Base-by-base conservation (phyloP, 1,140 invertebrate species). In the Zophobas atratus region DNA sequence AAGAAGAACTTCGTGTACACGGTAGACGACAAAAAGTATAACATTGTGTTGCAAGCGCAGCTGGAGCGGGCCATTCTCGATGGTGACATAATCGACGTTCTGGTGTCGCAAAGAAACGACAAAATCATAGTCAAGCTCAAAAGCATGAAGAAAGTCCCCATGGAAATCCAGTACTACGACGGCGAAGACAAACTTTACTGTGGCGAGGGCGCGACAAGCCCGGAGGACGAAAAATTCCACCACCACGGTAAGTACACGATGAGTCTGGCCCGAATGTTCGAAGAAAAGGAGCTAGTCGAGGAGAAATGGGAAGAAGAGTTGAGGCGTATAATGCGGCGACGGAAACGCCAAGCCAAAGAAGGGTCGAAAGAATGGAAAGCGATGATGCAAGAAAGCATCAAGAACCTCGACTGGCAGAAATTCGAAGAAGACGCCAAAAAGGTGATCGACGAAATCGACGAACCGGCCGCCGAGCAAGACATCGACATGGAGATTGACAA, bases 31-130 rank as follows among this genome's bases (percentile, higher is more conserved):
- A 90, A 91, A 81, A 89, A 90, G 83, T 94, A 92, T 81, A 92
- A 91, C 83, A 87, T 96, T 34, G 92, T 96, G n/a, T 91, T 96
- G 79, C 90, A 93, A 0, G 91, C 93, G 6, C 88, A 90, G 71
- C 88, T 96, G 76, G 94, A 96, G 85, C 90, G 91, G 0, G 93
- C 94, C 8, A 92, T 96, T 35, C 87, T 92, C 20, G 92, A 93
- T 82, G 94, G 94, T 34, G 93, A 95, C 80, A 91, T 96, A 3
- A 89, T 91, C 60, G 93, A 94, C 80, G 90, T 95, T 0, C 91
- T 94, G 90, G 85, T 95, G 4, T 93, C 93, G 0, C 91, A 93
- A 80, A 91, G 93, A 84, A 90, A 91, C 75, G 93, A 94, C 84
- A 93, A 91, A 53, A 90, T 95, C 34, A 85, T 94, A 4, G 87